Evolutionary conservation across 2,888 invertebrate species (phyloP), one percentile per base, ranked within the genome.

Genomic region (Boloria euphrosyne): DNA sequence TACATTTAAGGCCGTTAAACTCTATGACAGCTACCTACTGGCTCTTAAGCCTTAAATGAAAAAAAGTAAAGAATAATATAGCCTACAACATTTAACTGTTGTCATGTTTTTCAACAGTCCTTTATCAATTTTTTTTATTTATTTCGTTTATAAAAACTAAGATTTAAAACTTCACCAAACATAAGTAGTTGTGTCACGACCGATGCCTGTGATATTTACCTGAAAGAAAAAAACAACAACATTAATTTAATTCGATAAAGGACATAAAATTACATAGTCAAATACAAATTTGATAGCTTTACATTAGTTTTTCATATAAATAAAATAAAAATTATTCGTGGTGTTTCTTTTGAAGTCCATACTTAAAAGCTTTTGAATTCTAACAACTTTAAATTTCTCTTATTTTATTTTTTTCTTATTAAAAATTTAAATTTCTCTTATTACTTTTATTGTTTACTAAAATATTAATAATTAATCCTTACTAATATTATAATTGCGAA

Each of bases 191-290:
- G 10, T 22, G 22, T 22, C 10, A 13, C 17, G 27, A 27, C 49
- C 59, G 47, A 49, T 1, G 27, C 47, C 3, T 16, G 27, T 1
- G 71, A 71, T 76, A 74, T 70, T 81, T 83, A 83, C 81, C 82
- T 81, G 81, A 44, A 80, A 80, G 65, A 44, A 74, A 70, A 72
- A 73, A 72, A n/a, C n/a, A 76, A 65, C 5, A 14, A 31, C 13
- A 17, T 49, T 31, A 59, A 13, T 49, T 49, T 46, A 47, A 58
- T 46, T n/a, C 65, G 3, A 22, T 6, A 4, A 52, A 46, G 16
- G 5, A 53, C n/a, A 16, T 55, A 7, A 22, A 3, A 43, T 50
- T n/a, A 27, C 4, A 16, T 46, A 7, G 10, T 38, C 1, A 38
- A 38, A 38, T 38, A 38, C 31, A 38, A 1, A 38, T 10, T 5